Conservation (phyloP, 2,888 invertebrate species). For the Sarcophaga subvicina region DNA sequence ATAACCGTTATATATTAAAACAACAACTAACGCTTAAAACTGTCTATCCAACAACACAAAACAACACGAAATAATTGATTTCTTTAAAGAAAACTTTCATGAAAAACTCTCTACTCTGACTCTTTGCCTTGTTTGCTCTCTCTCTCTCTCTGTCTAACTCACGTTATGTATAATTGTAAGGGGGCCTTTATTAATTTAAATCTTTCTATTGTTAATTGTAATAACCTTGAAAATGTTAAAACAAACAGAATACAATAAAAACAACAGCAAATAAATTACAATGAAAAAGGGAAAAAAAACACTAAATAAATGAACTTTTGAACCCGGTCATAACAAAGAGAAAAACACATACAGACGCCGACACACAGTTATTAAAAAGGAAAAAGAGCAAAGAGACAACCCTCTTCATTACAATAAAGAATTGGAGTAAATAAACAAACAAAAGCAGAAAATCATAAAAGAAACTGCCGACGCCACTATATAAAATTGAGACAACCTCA, state of each 20-base stretch:
- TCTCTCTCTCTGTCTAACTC: not conserved
- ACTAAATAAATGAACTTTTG: not conserved
- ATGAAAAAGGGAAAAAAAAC: constrained; percentile 14
- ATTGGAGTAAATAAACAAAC: not conserved
- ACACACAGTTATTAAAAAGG: too few relatives aligned
- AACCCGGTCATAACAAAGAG: not conserved
- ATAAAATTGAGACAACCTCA: not conserved
- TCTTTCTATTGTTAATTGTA: constrained; percentile 24
- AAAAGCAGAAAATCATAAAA: not conserved
- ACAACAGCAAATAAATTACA: not conserved
- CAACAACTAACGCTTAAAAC: too few relatives aligned
- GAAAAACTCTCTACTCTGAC: too few relatives aligned
- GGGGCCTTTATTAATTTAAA: not conserved
- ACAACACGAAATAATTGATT: too few relatives aligned
- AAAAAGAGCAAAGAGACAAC: too few relatives aligned
- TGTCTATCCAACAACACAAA: too few relatives aligned
- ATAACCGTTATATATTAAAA: too few relatives aligned
- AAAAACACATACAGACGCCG: not conserved
- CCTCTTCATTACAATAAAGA: too few relatives aligned
- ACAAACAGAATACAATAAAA: constrained; percentile 30
- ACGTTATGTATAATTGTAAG: not conserved
- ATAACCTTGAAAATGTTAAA: constrained; percentile 61
- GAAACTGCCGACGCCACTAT: not conserved
- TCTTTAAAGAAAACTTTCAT: too few relatives aligned
- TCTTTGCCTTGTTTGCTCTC: too few relatives aligned